phyloP scores from a whole-genome alignment of 2,888 invertebrate species.

The Protonemura montana region DNA sequence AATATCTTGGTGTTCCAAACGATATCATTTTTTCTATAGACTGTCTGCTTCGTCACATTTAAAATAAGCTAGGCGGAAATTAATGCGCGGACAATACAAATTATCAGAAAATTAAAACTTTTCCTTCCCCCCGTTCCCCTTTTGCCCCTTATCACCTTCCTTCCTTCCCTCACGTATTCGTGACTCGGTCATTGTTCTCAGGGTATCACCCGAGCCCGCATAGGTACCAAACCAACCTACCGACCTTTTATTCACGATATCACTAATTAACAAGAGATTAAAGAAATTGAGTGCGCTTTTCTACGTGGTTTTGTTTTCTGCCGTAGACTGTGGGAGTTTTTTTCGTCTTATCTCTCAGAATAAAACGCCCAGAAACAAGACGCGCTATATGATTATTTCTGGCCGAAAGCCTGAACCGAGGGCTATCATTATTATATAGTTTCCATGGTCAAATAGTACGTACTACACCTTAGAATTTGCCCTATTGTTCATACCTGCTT shows the following conservation, averaged over 20 bases:
- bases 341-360: slow-evolving; percentile 5
- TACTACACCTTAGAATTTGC: background rate
- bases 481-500: slow-evolving; percentile 7
- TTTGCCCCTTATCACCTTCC: background rate
- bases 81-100: background rate
- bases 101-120: slow-evolving; percentile 7
- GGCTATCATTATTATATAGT: background rate
- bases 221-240: slow-evolving; percentile 3
- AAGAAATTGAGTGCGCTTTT: slow-evolving; percentile 25
- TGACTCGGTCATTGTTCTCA: background rate
- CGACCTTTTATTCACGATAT: slow-evolving; percentile 8
- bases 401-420: slow-evolving; percentile 7
- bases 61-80: background rate
- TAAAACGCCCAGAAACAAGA: slow-evolving; percentile 7
- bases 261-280: slow-evolving; percentile 21
- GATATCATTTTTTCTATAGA: background rate
- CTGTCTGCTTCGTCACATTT: background rate
- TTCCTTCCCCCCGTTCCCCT: background rate
- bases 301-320: slow-evolving; percentile 15
- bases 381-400: slow-evolving; percentile 7
- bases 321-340: background rate
- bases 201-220: slow-evolving; percentile 7
- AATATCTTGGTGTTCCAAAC: background rate
- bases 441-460: slow-evolving; percentile 4
- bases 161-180: background rate